Evolutionary conservation across 2,113 vertebrate genomes (phyloP).

Genomic region (Formicarius rufipectus): DNA sequence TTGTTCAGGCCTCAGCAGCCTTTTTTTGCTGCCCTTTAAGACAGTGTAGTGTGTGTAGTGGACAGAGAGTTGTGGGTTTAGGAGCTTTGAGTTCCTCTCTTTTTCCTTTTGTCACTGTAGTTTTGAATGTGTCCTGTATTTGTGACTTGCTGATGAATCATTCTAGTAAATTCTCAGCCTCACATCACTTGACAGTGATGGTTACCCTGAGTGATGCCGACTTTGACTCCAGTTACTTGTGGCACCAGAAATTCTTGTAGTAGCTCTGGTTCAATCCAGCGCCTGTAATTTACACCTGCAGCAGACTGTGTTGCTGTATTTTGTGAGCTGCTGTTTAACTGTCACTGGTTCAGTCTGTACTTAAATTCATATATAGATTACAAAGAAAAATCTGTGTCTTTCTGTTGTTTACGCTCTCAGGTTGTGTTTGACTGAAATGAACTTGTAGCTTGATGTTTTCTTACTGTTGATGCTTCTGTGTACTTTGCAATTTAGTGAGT

Average conservation of each 20-base stretch:
- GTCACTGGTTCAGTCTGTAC: neutral
- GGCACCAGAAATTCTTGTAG: neutral
- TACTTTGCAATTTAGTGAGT: neutral
- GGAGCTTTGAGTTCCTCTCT: neutral
- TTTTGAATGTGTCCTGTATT: neutral
- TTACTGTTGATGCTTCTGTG: neutral
- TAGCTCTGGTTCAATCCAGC: neutral
- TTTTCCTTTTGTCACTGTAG: neutral
- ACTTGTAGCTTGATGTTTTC: neutral
- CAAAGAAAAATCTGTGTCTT: neutral
- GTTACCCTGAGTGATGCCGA: neutral
- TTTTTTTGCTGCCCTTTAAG: neutral
- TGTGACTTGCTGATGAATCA: neutral
- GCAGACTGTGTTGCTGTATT: neutral
- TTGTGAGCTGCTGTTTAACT: neutral
- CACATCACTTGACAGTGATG: neutral
- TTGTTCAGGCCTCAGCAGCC: neutral
- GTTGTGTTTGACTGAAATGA: neutral
- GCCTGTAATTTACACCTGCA: neutral
- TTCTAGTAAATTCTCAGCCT: neutral
- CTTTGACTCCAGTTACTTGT: fast-evolving
- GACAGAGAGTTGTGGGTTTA: neutral
- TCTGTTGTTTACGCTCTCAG: neutral
- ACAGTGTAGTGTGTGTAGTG: neutral
- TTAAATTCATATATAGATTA: neutral